Evolutionary conservation across 2,113 vertebrate genomes (phyloP).

Genomic region (Garra rufa): DNA sequence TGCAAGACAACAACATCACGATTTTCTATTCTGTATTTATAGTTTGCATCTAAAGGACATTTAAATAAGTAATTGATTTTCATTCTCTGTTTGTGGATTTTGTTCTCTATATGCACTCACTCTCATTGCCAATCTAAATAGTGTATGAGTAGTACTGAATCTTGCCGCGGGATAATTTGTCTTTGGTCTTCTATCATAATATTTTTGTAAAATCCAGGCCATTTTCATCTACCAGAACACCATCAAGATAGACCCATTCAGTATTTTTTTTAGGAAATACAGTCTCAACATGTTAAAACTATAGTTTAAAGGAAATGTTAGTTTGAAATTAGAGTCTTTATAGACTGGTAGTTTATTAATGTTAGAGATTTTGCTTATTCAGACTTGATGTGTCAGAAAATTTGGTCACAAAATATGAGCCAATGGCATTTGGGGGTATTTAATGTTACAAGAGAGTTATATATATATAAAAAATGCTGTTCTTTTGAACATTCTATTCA

Average conservation of each 20-base stretch:
- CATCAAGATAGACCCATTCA: neutral
- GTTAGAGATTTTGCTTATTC: neutral
- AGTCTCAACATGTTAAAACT: no score
- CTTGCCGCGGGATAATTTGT: neutral
- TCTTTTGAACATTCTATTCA: neutral
- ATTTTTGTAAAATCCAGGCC: neutral
- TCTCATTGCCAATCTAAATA: neutral
- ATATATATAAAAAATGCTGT: neutral
- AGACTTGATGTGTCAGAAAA: neutral
- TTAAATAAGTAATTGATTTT: neutral
- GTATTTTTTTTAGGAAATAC: neutral
- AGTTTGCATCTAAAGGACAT: neutral
- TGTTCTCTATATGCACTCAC: neutral
- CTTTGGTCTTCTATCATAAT: neutral
- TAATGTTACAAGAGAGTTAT: neutral
- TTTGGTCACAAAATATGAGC: neutral
- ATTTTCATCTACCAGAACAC: neutral
- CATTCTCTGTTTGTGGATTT: neutral
- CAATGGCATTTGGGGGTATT: neutral
- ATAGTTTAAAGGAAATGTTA: no score
- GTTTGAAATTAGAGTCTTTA: no score
- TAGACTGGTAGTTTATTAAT: no score
- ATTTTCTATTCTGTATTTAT: neutral
- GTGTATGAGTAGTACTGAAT: neutral
- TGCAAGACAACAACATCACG: neutral